Conservation (phyloP, 2,888 invertebrate genomes). For the Ypsolopha scabrella region DNA sequence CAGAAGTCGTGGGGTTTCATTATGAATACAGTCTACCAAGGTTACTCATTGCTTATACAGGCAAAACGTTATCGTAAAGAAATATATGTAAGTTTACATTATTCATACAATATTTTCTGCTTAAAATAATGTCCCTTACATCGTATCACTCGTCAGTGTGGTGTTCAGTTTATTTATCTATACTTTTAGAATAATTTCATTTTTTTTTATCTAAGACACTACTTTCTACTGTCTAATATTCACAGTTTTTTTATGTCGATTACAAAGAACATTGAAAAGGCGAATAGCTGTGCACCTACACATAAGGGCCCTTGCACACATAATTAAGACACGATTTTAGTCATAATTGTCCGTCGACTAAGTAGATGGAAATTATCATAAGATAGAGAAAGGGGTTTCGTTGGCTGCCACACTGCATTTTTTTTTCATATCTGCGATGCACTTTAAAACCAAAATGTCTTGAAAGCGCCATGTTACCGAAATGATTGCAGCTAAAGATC, state of each 20-base stretch:
- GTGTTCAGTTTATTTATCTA: slow-evolving; percentile 35
- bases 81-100: slow-evolving; percentile 28
- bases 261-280: slow-evolving; percentile 46
- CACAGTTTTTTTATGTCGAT: slow-evolving; percentile 34
- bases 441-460: too few species aligned
- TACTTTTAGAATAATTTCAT: slow-evolving; percentile 51
- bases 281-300: slow-evolving; percentile 18
- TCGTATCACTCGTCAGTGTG: slow-evolving; percentile 66
- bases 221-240: slow-evolving; percentile 62
- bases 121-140: slow-evolving; percentile 48
- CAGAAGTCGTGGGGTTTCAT: background rate
- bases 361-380: too few species aligned
- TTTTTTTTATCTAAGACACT: slow-evolving; percentile 65
- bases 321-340: too few species aligned
- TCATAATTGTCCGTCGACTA: too few species aligned
- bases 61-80: slow-evolving; percentile 44
- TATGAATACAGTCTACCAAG: slow-evolving; percentile 20
- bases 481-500: too few species aligned
- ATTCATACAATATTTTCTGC: slow-evolving; percentile 31
- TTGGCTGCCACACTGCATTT: too few species aligned
- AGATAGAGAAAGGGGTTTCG: too few species aligned
- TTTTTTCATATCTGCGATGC: too few species aligned
- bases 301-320: background rate
- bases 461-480: too few species aligned
- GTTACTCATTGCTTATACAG: slow-evolving; percentile 44